phyloP scores from a whole-genome alignment of 2,797 vertebrate species.

The Cuniculus paca region DNA sequence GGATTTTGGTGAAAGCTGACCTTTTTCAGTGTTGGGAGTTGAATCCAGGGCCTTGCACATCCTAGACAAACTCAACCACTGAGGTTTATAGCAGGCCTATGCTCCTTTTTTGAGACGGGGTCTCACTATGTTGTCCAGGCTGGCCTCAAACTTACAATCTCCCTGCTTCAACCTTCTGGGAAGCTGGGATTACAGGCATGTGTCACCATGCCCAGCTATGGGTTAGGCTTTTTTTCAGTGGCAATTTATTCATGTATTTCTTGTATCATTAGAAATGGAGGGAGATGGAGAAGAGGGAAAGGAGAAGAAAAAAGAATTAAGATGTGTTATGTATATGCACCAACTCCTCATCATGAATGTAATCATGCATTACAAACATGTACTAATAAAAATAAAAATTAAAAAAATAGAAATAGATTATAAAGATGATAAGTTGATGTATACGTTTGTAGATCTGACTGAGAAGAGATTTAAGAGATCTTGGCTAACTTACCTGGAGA shows the following conservation, averaged over 20 bases:
- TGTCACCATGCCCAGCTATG: not conserved
- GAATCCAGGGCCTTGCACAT: not conserved
- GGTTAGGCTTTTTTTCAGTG: not conserved
- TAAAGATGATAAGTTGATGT: not conserved
- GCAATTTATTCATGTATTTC: not conserved
- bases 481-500: constrained; percentile 91
- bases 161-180: not conserved
- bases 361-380: not conserved
- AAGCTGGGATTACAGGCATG: not conserved
- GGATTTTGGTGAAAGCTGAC: not conserved
- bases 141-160: not conserved
- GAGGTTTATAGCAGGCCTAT: not conserved
- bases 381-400: not conserved
- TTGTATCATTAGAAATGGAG: not conserved
- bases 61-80: not conserved
- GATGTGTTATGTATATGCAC: not conserved
- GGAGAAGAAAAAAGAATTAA: not conserved
- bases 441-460: not conserved
- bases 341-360: not conserved
- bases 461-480: not conserved
- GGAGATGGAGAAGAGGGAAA: not conserved
- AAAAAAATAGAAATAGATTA: not conserved
- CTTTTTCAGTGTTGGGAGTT: not conserved
- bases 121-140: not conserved
- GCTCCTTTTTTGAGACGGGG: not conserved